phyloP scores from a whole-genome alignment of 2,113 vertebrate genomes.

The Rana temporaria region DNA sequence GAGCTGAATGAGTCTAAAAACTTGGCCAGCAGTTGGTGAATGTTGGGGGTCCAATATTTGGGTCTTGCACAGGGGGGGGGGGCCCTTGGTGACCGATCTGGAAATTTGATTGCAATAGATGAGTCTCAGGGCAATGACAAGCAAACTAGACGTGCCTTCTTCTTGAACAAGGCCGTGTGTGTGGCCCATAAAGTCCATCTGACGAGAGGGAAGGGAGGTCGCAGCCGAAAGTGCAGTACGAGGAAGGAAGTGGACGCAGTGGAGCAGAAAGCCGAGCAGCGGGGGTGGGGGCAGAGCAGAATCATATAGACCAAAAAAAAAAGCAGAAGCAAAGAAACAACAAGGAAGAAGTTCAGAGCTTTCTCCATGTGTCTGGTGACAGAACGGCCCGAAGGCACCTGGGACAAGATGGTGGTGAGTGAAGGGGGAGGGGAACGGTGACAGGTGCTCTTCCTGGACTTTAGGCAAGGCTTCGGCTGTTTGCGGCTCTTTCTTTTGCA shows the following conservation, averaged over 20 bases:
- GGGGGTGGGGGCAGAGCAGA: constrained; percentile 40
- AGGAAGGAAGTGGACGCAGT: constrained; percentile 53
- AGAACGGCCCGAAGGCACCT: neutral
- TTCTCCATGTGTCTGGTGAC: constrained; percentile 31
- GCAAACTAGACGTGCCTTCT: too few relatives aligned
- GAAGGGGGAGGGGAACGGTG: neutral
- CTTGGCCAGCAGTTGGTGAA: too few relatives aligned
- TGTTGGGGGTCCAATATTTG: too few relatives aligned
- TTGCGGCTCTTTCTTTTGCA: neutral
- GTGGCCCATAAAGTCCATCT: constrained; percentile 28
- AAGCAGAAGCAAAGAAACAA: constrained; percentile 48
- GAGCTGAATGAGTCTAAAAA: too few relatives aligned
- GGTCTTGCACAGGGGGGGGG: too few relatives aligned
- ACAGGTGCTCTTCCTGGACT: too few relatives aligned
- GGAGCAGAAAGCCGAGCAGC: constrained; percentile 16
- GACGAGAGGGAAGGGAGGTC: constrained; percentile 21
- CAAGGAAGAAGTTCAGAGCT: constrained; percentile 36
- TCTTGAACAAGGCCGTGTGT: neutral
- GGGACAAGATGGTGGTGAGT: neutral
- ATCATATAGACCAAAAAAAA: constrained; percentile 11
- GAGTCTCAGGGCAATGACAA: too few relatives aligned
- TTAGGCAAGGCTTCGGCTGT: too few relatives aligned
- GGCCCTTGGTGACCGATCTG: too few relatives aligned
- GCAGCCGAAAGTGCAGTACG: constrained; percentile 4
- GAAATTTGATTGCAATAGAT: too few relatives aligned